These are phyloP conservation scores for Cyanoderma ruficeps DNA, from an alignment of 2,113 vertebrate species.

Conservation along the genomic window DNA sequence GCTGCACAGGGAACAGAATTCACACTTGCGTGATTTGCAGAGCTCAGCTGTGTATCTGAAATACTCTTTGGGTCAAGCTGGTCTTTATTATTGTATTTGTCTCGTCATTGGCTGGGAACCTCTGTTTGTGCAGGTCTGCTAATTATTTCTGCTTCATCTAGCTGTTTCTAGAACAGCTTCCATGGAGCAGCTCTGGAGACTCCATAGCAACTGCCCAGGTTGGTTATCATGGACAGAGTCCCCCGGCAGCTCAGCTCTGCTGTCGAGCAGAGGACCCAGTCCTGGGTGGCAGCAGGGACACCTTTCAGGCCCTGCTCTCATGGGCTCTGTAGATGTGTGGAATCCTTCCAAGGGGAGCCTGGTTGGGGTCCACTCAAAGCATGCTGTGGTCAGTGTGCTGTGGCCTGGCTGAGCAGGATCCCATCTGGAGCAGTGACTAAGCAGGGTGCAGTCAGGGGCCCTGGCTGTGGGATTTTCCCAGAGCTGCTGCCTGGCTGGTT, in stretches of 20 bases:
- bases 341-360: background rate
- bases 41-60: background rate
- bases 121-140: background rate
- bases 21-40: background rate
- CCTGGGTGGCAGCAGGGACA: background rate
- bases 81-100: background rate
- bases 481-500: background rate
- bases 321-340: rapidly evolving
- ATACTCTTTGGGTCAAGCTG: background rate
- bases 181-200: background rate
- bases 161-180: background rate
- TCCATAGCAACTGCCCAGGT: background rate
- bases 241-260: background rate
- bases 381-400: rapidly evolving
- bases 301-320: rapidly evolving
- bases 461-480: rapidly evolving
- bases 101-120: background rate
- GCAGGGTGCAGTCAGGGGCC: background rate
- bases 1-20: background rate
- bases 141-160: conserved; percentile 4
- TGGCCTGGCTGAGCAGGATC: background rate
- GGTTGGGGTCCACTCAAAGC: rapidly evolving
- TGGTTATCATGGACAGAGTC: rapidly evolving
- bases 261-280: background rate
- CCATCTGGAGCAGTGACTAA: rapidly evolving